A percentile compares a stretch with the other conserved stretches of the same genome.
Evolutionary conservation across 2,113 vertebrate genomes (phyloP).

Genomic region (Vombatus ursinus): DNA sequence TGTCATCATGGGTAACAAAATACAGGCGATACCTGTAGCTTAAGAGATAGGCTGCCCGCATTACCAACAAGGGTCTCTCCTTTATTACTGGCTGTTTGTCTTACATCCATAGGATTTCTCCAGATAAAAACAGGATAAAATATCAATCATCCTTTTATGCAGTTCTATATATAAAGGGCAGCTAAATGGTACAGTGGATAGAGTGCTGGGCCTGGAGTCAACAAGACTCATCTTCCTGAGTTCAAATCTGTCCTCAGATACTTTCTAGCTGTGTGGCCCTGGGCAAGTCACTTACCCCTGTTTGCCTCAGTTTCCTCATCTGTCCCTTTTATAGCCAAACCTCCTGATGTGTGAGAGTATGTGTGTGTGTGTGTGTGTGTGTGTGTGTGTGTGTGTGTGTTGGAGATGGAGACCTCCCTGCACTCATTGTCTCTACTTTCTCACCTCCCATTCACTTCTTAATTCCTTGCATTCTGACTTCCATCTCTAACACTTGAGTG

Average conservation of each 20-base stretch:
- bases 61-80: constrained; percentile 52
- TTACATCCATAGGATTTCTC: constrained; percentile 35
- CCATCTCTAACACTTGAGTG: neutral
- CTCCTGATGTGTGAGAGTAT: neutral
- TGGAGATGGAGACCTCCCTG: neutral
- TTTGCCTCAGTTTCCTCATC: neutral
- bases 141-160: neutral
- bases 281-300: neutral
- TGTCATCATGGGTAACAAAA: constrained; percentile 74
- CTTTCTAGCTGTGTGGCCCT: neutral
- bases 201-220: neutral
- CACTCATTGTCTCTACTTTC: neutral
- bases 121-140: constrained; percentile 44
- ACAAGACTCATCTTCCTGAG: neutral
- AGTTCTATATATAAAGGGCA: neutral
- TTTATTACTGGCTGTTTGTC: constrained; percentile 57
- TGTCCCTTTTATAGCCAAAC: neutral
- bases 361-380: too few relatives aligned
- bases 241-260: neutral
- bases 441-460: neutral
- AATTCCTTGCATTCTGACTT: neutral
- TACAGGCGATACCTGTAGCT: constrained; percentile 72
- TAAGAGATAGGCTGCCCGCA: constrained; percentile 68
- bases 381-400: neutral
- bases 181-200: neutral